Evolutionary conservation across 2,888 invertebrate species (phyloP), one percentile per base, ranked within the genome.

Genomic region (Zygogramma bicolorata): DNA sequence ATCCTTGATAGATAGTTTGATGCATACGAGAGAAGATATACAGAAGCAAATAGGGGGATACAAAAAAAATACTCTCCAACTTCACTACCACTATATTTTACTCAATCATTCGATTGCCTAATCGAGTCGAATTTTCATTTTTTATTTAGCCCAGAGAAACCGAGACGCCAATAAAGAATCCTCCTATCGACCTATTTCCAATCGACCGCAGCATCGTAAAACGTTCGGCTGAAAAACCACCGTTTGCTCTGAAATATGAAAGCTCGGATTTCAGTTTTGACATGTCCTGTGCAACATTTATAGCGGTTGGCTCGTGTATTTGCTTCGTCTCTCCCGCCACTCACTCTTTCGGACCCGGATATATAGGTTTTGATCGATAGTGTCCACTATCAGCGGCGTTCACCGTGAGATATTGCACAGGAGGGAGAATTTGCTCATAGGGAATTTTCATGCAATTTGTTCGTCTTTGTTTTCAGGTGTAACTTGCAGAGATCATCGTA

Each of bases 281-380:
- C 66, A 66, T 66, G 58, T 62, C 59, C 65, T 29, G 46, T 72
- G 73, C 66, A 65, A 73, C 69, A 70, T 73, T 70, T 73, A 71
- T 72, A 72, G 72, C 68, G 27, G 53, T 53, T 72, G 65, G 68
- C 63, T 65, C 65, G 72, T 72, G 72, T 58, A 65, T 63, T 71
- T 60, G 38, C 67, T 70, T 40, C 46, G 7, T 46, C 70, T 58
- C 65, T 58, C 15, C n/a, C 79, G 77, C 81, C 82, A 81, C 81
- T 78, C 79, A 76, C 76, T 77, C 77, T 75, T 74, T 78, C 66
- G 71, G 77, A 79, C 82, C 82, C 83, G 84, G 84, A 82, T 83
- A 83, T n/a, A n/a, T 65, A 58, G 83, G 83, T 85, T 85, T 85
- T 86, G 88, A 88, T 87, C 87, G 85, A 85, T 85, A 85, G 84